phyloP scores from a whole-genome alignment of 2,113 vertebrate genomes.

The Proteles cristata region DNA sequence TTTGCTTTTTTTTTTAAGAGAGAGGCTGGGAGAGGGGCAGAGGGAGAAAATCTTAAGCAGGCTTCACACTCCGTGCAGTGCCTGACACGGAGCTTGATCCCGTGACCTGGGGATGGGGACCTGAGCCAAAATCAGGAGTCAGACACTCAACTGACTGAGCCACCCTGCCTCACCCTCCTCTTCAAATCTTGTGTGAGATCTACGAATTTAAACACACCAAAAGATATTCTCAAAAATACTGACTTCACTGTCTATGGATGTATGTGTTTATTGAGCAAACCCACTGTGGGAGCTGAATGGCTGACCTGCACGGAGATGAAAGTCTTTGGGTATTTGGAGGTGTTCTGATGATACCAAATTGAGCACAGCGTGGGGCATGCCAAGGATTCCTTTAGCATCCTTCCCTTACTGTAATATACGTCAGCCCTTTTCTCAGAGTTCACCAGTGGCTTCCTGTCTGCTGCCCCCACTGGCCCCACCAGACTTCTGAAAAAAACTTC shows the following conservation, averaged over 20 bases:
- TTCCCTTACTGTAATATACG: background rate
- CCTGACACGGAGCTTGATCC: too few relatives aligned
- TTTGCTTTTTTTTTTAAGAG: too few relatives aligned
- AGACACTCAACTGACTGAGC: too few relatives aligned
- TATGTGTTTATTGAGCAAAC: slow-evolving; percentile 26
- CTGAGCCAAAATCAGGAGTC: too few relatives aligned
- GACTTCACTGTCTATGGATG: background rate
- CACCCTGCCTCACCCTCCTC: background rate
- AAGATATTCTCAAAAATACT: slow-evolving; percentile 11
- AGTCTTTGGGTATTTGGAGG: background rate
- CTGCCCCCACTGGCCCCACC: background rate
- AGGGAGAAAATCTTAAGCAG: too few relatives aligned
- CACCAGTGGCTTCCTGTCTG: slow-evolving; percentile 45
- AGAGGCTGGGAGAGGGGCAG: too few relatives aligned
- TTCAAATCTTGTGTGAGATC: background rate
- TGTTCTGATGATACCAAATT: background rate
- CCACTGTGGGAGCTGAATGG: background rate
- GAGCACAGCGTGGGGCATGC: background rate
- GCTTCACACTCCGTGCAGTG: too few relatives aligned
- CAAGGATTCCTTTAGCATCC: background rate
- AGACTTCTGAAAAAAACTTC: background rate
- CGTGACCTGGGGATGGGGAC: too few relatives aligned
- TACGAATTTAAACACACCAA: background rate
- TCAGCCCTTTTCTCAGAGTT: slow-evolving; percentile 31
- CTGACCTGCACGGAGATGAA: background rate